Conservation (phyloP, 2,113 vertebrate genomes). For the Delphinus delphis region DNA sequence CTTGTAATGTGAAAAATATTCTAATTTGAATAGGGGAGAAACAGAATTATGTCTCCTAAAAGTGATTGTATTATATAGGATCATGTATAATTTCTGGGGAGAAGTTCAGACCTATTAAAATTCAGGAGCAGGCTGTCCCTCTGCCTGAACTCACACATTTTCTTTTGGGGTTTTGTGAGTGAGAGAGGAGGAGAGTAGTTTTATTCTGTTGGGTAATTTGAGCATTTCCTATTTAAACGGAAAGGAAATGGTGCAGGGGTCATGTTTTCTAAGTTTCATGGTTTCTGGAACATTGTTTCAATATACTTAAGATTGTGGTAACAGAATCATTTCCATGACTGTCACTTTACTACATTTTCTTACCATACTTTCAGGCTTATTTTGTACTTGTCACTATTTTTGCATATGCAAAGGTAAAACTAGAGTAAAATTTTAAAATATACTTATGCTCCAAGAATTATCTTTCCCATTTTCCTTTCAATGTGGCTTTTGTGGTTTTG, state of each 20-base stretch:
- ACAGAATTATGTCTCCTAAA: neutral
- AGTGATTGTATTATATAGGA: neutral
- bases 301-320: neutral
- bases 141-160: neutral
- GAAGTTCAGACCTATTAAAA: neutral
- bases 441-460: neutral
- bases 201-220: neutral
- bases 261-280: neutral
- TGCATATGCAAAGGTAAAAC: neutral
- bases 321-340: neutral
- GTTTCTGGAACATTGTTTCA: neutral
- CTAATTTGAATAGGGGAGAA: neutral
- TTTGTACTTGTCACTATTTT: neutral
- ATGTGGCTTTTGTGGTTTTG: constrained; percentile 15
- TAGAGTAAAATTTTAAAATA: neutral
- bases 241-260: neutral
- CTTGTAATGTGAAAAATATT: neutral
- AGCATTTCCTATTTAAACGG: constrained; percentile 13
- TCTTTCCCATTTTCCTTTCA: constrained; percentile 10
- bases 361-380: neutral
- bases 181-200: neutral
- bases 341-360: neutral
- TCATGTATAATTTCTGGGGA: neutral
- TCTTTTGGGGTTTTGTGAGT: neutral
- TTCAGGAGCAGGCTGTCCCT: neutral